Percentiles rank a stretch among this genome's conserved stretches.
Conservation (phyloP, 2,113 vertebrate genomes). For the Sakesphorus luctuosus region DNA sequence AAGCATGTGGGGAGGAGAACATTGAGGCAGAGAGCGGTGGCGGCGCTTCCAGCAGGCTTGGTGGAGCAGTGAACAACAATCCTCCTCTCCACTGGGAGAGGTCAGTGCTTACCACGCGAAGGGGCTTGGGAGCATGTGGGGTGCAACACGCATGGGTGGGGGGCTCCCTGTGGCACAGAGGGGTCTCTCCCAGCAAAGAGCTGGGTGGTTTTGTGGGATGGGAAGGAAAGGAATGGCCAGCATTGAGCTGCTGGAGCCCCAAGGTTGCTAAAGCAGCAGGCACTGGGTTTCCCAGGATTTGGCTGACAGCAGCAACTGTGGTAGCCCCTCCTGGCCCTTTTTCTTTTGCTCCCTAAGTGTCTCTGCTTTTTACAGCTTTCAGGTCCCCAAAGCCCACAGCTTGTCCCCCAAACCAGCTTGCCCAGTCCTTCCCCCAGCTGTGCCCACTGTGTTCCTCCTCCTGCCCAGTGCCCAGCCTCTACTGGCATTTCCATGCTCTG, state of each 20-base stretch:
- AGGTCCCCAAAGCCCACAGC: neutral
- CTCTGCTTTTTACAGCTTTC: neutral
- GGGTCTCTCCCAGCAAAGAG: neutral
- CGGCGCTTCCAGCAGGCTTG: neutral
- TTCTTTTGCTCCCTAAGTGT: neutral
- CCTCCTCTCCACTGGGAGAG: neutral
- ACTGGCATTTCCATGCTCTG: neutral
- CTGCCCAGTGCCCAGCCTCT: neutral
- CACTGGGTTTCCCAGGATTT: neutral
- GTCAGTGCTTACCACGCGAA: neutral
- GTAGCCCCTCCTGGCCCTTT: neutral
- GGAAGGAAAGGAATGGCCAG: neutral
- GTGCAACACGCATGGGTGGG: rapidly evolving
- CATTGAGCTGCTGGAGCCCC: neutral
- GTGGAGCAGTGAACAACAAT: neutral
- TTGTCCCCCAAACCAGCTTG: rapidly evolving
- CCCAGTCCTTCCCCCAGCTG: neutral
- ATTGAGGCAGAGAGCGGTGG: neutral
- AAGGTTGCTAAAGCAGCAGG: neutral
- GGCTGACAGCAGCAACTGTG: neutral
- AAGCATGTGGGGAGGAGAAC: conserved; percentile 10
- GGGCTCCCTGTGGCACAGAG: rapidly evolving
- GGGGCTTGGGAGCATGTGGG: neutral
- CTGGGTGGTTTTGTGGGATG: neutral
- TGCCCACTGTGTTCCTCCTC: neutral